Percentiles rank a stretch among this genome's conserved stretches.
Conservation (phyloP, 2,888 invertebrate species). For the Pegoplata infirma region DNA sequence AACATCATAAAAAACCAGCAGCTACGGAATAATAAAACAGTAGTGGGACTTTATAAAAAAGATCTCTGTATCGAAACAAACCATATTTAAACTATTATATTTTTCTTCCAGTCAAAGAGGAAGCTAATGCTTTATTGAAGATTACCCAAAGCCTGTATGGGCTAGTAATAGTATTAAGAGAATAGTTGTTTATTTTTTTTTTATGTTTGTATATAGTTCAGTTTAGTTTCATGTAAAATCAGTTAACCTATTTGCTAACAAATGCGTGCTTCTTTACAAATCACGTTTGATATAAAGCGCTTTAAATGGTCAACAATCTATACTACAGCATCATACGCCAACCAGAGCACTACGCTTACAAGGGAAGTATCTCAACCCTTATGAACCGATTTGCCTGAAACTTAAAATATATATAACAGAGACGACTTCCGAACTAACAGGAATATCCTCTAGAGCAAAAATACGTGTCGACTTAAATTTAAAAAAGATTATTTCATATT, state of each 20-base stretch:
- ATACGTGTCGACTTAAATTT: no score
- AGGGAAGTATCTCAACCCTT: no score
- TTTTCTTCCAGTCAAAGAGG: not conserved
- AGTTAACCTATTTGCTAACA: constrained; percentile 57
- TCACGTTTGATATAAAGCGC: constrained; percentile 53
- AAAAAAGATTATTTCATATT: no score
- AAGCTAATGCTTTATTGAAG: not conserved
- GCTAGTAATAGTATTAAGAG: no score
- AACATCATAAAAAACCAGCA: not conserved
- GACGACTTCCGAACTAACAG: no score
- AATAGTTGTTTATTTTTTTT: no score
- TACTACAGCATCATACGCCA: no score
- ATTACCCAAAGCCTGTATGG: not conserved
- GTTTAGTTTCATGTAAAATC: constrained; percentile 26
- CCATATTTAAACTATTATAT: not conserved
- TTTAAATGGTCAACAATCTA: constrained; percentile 40
- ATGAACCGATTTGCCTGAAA: no score
- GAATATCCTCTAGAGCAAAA: no score
- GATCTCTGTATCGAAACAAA: not conserved
- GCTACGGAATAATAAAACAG: not conserved
- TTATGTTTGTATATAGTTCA: not conserved
- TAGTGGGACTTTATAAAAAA: not conserved
- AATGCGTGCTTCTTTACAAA: constrained; percentile 52
- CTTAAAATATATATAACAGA: no score
- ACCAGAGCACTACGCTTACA: no score